Evolutionary conservation across 2,888 invertebrate genomes (phyloP).

Genomic region (Caenorhabditis becei): DNA sequence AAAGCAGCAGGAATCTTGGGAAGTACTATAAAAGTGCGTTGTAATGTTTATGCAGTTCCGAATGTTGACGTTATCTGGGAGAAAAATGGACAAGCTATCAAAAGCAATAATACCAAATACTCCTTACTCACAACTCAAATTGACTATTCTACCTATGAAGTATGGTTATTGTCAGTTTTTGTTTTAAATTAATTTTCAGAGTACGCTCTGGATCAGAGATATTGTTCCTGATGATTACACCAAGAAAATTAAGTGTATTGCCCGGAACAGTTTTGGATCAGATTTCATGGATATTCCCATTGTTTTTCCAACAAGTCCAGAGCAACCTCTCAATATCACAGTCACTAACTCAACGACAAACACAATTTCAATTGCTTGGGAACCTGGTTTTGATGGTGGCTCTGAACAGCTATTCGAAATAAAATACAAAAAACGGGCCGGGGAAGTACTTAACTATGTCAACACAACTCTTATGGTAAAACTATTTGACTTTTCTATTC

Average conservation of each 20-base stretch:
- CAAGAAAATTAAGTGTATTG: slow-evolving; percentile 74
- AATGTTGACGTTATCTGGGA: slow-evolving; percentile 78
- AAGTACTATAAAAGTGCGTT: slow-evolving; percentile 66
- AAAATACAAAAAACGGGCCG: slow-evolving; percentile 72
- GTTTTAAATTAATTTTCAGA: slow-evolving; percentile 62
- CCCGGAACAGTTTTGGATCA: slow-evolving; percentile 74
- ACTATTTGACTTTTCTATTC: not conserved
- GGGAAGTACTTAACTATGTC: slow-evolving; percentile 68
- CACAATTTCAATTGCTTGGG: slow-evolving; percentile 72
- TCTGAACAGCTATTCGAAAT: slow-evolving; percentile 78
- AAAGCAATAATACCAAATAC: slow-evolving; percentile 78
- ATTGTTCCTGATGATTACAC: slow-evolving; percentile 76
- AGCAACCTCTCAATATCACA: slow-evolving; percentile 73
- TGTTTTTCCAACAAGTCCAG: slow-evolving; percentile 73
- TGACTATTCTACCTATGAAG: slow-evolving; percentile 78
- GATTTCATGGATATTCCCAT: slow-evolving; percentile 68
- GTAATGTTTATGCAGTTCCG: slow-evolving; percentile 78
- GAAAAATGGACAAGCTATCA: slow-evolving; percentile 70
- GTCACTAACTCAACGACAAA: slow-evolving; percentile 74
- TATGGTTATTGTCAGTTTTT: slow-evolving; percentile 11
- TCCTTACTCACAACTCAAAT: slow-evolving; percentile 72
- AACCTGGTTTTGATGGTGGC: slow-evolving; percentile 80
- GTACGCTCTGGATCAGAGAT: slow-evolving; percentile 74
- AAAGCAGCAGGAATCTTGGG: slow-evolving; percentile 76
- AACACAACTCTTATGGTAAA: slow-evolving; percentile 76